A percentile compares a stretch with the other conserved stretches of the same genome.
Conservation (phyloP, 2,113 vertebrate genomes). For the Oophaga pumilio region DNA sequence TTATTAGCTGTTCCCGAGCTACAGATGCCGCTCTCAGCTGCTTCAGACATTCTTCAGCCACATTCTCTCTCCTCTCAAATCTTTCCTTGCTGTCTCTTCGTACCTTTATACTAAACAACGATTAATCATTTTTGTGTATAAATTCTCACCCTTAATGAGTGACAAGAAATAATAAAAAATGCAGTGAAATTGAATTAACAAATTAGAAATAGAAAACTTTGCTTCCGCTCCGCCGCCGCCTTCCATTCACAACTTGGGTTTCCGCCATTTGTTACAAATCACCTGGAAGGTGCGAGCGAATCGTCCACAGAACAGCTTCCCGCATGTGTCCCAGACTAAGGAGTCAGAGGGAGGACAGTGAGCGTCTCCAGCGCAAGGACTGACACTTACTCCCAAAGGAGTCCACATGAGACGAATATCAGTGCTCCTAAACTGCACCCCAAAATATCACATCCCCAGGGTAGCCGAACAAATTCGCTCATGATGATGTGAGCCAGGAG, state of each 20-base stretch:
- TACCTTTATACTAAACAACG: neutral
- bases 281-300: neutral
- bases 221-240: neutral
- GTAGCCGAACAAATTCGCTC: too few species aligned
- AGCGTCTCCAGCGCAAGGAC: neutral
- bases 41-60: neutral
- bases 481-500: too few species aligned
- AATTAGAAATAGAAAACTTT: slow-evolving; percentile 65
- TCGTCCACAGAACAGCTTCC: neutral
- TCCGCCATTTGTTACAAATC: slow-evolving; percentile 16
- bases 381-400: too few species aligned
- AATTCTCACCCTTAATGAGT: slow-evolving; percentile 64
- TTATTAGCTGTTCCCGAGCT: slow-evolving; percentile 23
- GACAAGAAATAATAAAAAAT: slow-evolving; percentile 62
- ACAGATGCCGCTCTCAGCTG: slow-evolving; percentile 8
- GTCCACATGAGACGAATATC: too few species aligned
- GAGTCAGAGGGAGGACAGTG: neutral
- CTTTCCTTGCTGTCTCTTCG: neutral
- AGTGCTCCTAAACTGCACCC: too few species aligned
- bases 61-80: neutral
- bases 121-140: slow-evolving; percentile 57
- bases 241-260: neutral
- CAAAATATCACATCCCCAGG: too few species aligned
- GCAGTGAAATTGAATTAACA: slow-evolving; percentile 69
- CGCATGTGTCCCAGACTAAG: neutral